These are phyloP conservation scores for Crocallis elinguaria DNA, from an alignment of 2,888 invertebrate species.

Conservation along the genomic window DNA sequence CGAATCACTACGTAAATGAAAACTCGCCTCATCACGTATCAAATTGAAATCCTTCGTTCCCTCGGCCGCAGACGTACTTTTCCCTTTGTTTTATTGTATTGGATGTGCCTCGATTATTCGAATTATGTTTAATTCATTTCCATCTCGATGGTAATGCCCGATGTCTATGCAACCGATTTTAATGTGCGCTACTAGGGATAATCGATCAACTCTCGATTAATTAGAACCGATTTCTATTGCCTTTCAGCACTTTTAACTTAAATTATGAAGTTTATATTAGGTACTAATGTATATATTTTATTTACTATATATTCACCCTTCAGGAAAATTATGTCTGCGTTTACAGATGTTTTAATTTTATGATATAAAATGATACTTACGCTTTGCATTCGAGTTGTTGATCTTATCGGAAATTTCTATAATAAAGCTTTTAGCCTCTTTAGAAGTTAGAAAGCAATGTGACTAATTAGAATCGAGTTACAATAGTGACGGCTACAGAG, in stretches of 20 bases:
- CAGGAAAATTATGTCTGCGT: too few relatives aligned
- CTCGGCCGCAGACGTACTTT: constrained; percentile 73
- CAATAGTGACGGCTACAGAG: constrained; percentile 45
- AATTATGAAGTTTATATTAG: too few relatives aligned
- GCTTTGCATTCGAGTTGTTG: too few relatives aligned
- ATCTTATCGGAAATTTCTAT: too few relatives aligned
- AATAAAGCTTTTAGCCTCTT: background rate
- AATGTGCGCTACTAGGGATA: constrained; percentile 42
- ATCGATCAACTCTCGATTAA: constrained; percentile 35
- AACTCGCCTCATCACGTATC: constrained; percentile 83
- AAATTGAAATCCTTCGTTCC: constrained; percentile 83
- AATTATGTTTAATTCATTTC: constrained; percentile 84
- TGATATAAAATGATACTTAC: too few relatives aligned
- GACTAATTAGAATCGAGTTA: constrained; percentile 39
- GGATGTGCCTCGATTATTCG: constrained; percentile 80
- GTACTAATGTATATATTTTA: too few relatives aligned
- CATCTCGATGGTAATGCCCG: constrained; percentile 73
- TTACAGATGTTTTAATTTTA: too few relatives aligned
- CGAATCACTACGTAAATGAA: constrained; percentile 74
- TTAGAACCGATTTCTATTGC: too few relatives aligned
- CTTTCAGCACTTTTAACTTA: too few relatives aligned
- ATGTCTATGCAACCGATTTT: constrained; percentile 54
- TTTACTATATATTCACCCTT: too few relatives aligned
- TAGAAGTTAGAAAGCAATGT: background rate
- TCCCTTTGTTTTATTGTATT: constrained; percentile 81